Evolutionary conservation across 2,797 vertebrate genomes (phyloP), one percentile per base, ranked within the genome.

Genomic region (Chelon auratus): DNA sequence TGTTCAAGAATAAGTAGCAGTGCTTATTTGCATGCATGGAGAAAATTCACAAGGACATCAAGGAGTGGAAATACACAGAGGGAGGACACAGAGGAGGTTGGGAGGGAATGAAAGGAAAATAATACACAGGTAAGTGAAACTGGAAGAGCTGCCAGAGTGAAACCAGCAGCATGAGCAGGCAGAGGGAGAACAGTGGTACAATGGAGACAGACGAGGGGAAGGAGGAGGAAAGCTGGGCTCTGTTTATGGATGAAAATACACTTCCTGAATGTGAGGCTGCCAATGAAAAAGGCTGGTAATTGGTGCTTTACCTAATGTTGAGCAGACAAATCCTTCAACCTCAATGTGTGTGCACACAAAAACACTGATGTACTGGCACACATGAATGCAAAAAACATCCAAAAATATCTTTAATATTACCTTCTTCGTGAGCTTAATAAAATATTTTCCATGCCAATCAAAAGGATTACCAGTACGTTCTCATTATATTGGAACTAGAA

Each of bases 261-360:
- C 65, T 72, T 77, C n/a, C 37, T 80, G 15, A 22, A 50, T 78
- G 55, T 73, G 77, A 75, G 72, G 69, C 59, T 85, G 74, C 62
- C 68, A 85, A 78, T 84, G 77, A 84, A 82, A 86, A 84, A 88
- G 57, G 80, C 64, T 67, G 48, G 71, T 87, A 81, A 91, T 92
- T 85, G 90, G 72, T 55, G 63, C 50, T 64, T 90, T 74, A 84
- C 85, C 83, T 84, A 33, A 69, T 64, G 74, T 80, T 81, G 80
- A 57, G 51, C 53, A 84, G 57, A 88, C 61, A 78, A 59, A 56
- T 80, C 62, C 54, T 78, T 77, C 60, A 77, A 57, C 68, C 72
- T 76, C 51, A 79, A 71, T 82, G 69, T 84, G 71, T 66, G 52
- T 43, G 37, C 68, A 64, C 63, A 75, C 30, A 77, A 64, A 64